Percentiles rank a stretch among this genome's conserved stretches.
These are phyloP conservation scores for Catharus fuscescens DNA, from an alignment of 2,113 vertebrate genomes.

Conservation along the genomic window DNA sequence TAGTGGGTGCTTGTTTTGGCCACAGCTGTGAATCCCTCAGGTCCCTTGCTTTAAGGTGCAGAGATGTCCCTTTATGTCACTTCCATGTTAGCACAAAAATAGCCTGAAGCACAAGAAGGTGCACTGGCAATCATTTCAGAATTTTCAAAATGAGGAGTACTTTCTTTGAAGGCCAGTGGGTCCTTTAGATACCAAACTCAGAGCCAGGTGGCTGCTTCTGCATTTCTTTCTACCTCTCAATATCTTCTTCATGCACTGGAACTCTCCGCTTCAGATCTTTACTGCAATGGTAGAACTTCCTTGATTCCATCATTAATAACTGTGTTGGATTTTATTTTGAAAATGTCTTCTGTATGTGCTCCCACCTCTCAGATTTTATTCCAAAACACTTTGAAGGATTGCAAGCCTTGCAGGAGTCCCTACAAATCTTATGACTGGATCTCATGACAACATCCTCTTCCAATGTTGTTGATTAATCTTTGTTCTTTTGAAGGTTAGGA, in stretches of 20 bases:
- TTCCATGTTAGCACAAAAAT: neutral
- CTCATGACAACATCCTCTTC: conserved; percentile 39
- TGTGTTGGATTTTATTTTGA: neutral
- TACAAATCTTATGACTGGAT: conserved; percentile 47
- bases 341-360: neutral
- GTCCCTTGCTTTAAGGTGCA: neutral
- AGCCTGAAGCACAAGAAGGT: neutral
- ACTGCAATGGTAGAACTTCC: neutral
- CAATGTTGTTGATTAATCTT: conserved; percentile 59
- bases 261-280: neutral
- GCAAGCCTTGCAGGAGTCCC: conserved; percentile 27
- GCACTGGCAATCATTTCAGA: neutral
- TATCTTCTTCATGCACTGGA: neutral
- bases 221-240: neutral
- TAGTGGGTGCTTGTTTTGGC: neutral
- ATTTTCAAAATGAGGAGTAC: neutral
- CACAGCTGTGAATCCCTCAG: neutral
- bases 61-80: neutral
- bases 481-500: conserved; percentile 58
- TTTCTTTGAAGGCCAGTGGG: neutral
- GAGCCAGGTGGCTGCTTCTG: neutral
- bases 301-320: neutral
- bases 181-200: neutral
- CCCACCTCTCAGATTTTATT: conserved; percentile 18
- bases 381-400: conserved; percentile 21